Evolutionary conservation across 2,888 invertebrate genomes (phyloP).

Genomic region (Eurytoma adleriae): DNA sequence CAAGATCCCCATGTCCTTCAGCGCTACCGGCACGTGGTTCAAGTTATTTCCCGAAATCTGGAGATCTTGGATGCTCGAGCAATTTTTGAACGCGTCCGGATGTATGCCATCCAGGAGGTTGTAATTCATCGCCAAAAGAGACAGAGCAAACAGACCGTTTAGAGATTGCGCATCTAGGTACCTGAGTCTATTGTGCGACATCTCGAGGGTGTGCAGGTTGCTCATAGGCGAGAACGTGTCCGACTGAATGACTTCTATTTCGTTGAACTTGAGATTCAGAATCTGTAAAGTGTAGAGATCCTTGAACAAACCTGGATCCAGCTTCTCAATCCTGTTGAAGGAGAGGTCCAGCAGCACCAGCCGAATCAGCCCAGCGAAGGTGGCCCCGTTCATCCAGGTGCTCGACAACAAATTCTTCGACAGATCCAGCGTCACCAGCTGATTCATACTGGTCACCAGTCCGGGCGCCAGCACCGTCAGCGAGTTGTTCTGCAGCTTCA

Average conservation of each 20-base stretch:
- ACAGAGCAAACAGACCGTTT: constrained; percentile 92
- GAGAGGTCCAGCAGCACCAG: constrained; percentile 92
- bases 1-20: constrained; percentile 90
- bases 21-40: constrained; percentile 87
- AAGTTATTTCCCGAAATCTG: constrained; percentile 93
- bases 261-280: constrained; percentile 90
- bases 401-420: constrained; percentile 91
- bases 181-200: constrained; percentile 91
- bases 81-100: constrained; percentile 92
- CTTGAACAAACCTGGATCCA: constrained; percentile 90
- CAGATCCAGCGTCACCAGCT: constrained; percentile 90
- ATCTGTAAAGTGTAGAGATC: constrained; percentile 94
- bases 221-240: constrained; percentile 94
- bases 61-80: constrained; percentile 92
- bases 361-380: constrained; percentile 92
- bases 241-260: constrained; percentile 89
- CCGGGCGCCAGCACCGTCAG: constrained; percentile 91
- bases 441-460: constrained; percentile 90
- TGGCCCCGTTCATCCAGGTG: constrained; percentile 89
- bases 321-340: constrained; percentile 87
- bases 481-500: constrained; percentile 94
- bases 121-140: constrained; percentile 89
- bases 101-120: constrained; percentile 90
- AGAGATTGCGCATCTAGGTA: constrained; percentile 91
- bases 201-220: constrained; percentile 91